phyloP scores from a whole-genome alignment of 2,888 invertebrate genomes.

The Amblyjoppa fuscipennis region DNA sequence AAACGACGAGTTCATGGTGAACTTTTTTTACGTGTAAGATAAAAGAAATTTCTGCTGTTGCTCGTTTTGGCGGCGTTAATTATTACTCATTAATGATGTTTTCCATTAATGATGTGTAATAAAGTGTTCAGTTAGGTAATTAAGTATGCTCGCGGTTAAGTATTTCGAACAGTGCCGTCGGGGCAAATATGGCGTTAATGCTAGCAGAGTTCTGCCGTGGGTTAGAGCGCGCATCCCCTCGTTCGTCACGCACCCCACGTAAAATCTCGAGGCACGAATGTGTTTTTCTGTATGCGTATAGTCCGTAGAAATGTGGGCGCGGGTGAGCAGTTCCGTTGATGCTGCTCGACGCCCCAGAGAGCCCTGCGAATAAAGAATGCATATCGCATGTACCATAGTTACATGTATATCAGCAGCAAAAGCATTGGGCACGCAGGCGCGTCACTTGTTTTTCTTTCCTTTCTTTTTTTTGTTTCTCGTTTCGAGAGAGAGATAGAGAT shows the following conservation, averaged over 20 bases:
- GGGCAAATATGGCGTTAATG: neutral
- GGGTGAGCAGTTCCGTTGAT: constrained; percentile 20
- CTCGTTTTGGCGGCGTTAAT: too few species aligned
- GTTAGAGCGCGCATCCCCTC: constrained; percentile 14
- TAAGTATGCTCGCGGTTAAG: neutral
- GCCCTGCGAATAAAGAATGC: constrained; percentile 53
- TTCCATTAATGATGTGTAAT: too few species aligned
- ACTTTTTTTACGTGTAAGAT: too few species aligned
- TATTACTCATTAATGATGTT: too few species aligned
- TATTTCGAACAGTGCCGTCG: neutral
- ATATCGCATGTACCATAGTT: constrained; percentile 43
- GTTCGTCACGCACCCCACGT: constrained; percentile 46
- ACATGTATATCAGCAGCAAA: constrained; percentile 15
- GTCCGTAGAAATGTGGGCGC: constrained; percentile 17
- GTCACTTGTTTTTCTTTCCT: neutral
- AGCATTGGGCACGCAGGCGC: constrained; percentile 29
- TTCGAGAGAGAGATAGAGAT: neutral
- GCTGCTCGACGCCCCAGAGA: constrained; percentile 39
- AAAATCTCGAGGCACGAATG: constrained; percentile 47
- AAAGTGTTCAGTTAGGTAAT: too few species aligned
- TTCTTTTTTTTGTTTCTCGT: constrained; percentile 22
- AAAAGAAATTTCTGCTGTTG: too few species aligned
- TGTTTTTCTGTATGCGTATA: constrained; percentile 1
- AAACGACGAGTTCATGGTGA: too few species aligned
- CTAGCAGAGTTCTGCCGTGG: neutral